Base-by-base conservation (phyloP, 53 echinoderm and acorn worm species). In the Hippasteria phrygiana region DNA sequence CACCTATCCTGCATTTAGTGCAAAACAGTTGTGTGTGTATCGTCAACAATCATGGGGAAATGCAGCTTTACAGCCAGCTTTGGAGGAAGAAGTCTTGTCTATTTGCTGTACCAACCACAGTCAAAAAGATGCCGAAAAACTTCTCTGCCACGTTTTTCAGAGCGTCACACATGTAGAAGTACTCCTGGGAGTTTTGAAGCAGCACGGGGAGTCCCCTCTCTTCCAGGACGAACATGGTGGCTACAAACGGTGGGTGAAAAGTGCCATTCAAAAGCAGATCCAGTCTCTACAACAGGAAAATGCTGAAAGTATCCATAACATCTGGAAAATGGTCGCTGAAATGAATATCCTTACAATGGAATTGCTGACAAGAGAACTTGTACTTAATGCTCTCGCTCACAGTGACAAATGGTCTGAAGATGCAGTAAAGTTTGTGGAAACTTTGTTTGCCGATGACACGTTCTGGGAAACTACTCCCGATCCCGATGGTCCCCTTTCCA, bases 241-340 rank as follows among this genome's bases (percentile, higher is more conserved):
- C 2, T 82, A 82, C 82, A 82, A 63, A 82, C 17, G 35, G 65
- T 82, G 82, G 82, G 82, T 82, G 43, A 82, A 82, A 46, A 26
- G 13, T 28, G 42, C 82, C 5, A 11, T 82, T 4, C 42, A 82
- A 11, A 41, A 43, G 35, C 82, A 64, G 42, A 82, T 82, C 27
- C 31, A 65, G 45, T 62, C 66, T 1, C 29, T 82, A 33, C 64
- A 45, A 46, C 27, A 34, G 2, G 82, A 82, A 29, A 64, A 64
- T 26, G 40, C n/a, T 43, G 43, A 73, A 9, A 43, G 73, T 1
- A 43, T 82, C 12, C 64, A 46, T 82, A 46, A 65, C 17, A 45
- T 82, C 64, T 82, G 82, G 82, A 82, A 82, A 43, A 43, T 43
- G 45, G 64, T 82, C 31, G 45, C 64, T 42, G 82, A 82, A 17